phyloP scores from a whole-genome alignment of 2,797 vertebrate species.

The Macropodus opercularis region DNA sequence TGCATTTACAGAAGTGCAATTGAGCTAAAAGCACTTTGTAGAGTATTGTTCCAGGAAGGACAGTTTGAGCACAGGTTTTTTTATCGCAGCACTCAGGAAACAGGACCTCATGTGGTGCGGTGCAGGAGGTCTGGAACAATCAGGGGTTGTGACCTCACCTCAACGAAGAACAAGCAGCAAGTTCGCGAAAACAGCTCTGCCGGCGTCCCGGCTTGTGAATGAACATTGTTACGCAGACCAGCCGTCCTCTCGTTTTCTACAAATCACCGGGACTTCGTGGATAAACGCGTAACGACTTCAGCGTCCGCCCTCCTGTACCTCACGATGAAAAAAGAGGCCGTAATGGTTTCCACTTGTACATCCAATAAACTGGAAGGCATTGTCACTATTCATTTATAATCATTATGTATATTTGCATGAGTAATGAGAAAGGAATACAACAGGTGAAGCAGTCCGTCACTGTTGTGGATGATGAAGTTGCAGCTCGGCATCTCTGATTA shows the following conservation, averaged over 20 bases:
- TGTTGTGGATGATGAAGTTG: constrained; percentile 67
- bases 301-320: not conserved
- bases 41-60: constrained; percentile 6
- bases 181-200: constrained; percentile 42
- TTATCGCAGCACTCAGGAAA: constrained; percentile 19
- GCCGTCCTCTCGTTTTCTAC: not conserved
- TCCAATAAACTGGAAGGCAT: constrained; percentile 54
- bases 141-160: constrained; percentile 57
- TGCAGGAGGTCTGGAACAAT: constrained; percentile 62
- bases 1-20: constrained; percentile 22
- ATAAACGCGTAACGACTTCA: constrained; percentile 5
- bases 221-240: constrained; percentile 6
- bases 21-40: constrained; percentile 26
- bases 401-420: constrained; percentile 68
- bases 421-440: constrained; percentile 62
- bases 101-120: constrained; percentile 45
- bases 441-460: constrained; percentile 63
- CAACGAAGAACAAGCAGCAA: constrained; percentile 60
- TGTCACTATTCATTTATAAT: constrained; percentile 68
- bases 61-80: not conserved
- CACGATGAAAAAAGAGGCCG: not conserved
- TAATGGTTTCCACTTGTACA: constrained; percentile 45
- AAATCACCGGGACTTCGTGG: constrained; percentile 2
- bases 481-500: constrained; percentile 65
- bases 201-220: constrained; percentile 30